A percentile compares a stretch with the other conserved stretches of the same genome.
Conservation (phyloP, 2,888 invertebrate genomes). For the Eristalis pertinax region DNA sequence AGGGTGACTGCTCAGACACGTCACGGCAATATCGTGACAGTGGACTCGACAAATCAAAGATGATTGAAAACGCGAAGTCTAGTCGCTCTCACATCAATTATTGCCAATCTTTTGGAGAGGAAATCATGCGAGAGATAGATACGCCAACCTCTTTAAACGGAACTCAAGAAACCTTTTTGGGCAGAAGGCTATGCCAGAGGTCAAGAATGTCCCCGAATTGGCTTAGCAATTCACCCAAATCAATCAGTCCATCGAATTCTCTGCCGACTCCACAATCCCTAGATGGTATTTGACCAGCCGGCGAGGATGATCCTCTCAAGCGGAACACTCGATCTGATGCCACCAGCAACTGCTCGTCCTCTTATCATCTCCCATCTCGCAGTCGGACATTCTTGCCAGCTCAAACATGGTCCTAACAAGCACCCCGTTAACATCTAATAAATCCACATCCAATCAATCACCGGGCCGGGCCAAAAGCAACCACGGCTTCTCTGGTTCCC, state of each 20-base stretch:
- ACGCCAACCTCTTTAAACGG: too few species aligned
- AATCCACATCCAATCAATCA: slow-evolving; percentile 61
- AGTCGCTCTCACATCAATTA: too few species aligned
- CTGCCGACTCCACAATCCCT: neutral
- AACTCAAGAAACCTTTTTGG: too few species aligned
- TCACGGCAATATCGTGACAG: too few species aligned
- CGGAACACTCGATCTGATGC: too few species aligned
- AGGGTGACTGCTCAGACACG: too few species aligned
- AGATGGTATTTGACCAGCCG: neutral
- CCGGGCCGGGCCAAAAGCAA: slow-evolving; percentile 65
- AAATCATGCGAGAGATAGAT: too few species aligned
- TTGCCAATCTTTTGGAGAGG: too few species aligned
- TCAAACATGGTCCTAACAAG: slow-evolving; percentile 40
- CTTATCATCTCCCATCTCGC: neutral
- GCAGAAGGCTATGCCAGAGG: neutral
- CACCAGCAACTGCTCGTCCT: neutral
- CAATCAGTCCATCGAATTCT: neutral
- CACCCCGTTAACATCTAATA: slow-evolving; percentile 44
- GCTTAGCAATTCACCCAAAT: neutral
- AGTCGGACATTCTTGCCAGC: neutral
- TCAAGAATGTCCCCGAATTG: neutral
- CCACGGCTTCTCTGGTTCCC: slow-evolving; percentile 32
- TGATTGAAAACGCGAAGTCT: too few species aligned
- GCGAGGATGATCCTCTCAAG: neutral
- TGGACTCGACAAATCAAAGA: too few species aligned